These are phyloP conservation scores for Trissoscelio sp. DNA, from an alignment of 2,888 invertebrate species.

Conservation along the genomic window DNA sequence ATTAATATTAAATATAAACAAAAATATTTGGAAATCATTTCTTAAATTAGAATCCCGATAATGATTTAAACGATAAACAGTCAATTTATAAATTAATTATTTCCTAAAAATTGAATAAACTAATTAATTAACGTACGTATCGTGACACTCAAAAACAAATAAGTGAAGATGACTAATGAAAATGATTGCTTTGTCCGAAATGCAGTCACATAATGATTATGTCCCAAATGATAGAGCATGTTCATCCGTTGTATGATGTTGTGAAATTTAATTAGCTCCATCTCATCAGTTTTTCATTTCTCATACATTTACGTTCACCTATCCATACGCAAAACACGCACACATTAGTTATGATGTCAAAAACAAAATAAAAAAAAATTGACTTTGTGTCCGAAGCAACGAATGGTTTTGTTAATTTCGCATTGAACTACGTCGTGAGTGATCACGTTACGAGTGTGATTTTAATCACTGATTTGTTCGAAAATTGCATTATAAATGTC, in stretches of 20 bases:
- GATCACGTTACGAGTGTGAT: constrained; percentile 13
- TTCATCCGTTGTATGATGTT: constrained; percentile 64
- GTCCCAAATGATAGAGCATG: not conserved
- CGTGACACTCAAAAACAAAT: not conserved
- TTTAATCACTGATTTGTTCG: constrained; percentile 21
- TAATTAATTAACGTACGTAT: not conserved
- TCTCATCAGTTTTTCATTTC: constrained; percentile 72
- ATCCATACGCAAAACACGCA: constrained; percentile 9
- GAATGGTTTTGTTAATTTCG: constrained; percentile 25
- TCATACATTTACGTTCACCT: constrained; percentile 4
- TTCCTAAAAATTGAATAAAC: no score
- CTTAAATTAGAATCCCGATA: no score
- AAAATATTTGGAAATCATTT: no score
- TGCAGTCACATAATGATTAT: not conserved
- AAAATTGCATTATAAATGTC: constrained; percentile 25
- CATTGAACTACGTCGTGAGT: not conserved
- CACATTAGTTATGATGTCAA: constrained; percentile 38
- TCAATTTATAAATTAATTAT: no score
- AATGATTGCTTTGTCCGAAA: not conserved
- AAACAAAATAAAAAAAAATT: constrained; percentile 50
- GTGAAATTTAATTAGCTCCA: constrained; percentile 75
- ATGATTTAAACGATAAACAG: no score
- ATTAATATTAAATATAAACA: no score
- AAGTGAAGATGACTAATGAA: not conserved
- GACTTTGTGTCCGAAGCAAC: constrained; percentile 7